phyloP scores from a whole-genome alignment of 2,113 vertebrate species.

The Sinocyclocheilus rhinocerous region DNA sequence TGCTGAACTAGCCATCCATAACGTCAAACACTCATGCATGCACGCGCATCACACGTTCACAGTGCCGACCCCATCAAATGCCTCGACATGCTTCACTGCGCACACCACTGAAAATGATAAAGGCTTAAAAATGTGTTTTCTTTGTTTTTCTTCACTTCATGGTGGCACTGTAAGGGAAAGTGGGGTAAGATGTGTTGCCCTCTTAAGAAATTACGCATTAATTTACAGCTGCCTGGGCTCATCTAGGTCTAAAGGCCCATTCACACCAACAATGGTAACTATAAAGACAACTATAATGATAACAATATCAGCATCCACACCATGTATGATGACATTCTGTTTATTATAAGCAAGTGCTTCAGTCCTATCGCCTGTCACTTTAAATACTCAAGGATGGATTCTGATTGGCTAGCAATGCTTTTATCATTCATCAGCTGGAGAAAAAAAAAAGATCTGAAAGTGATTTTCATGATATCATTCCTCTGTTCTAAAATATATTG shows the following conservation, averaged over 20 bases:
- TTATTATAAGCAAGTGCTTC: too few relatives aligned
- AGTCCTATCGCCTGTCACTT: not conserved
- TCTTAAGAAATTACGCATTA: not conserved
- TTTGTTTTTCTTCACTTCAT: not conserved
- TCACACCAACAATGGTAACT: not conserved
- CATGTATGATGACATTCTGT: not conserved
- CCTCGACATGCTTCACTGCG: not conserved
- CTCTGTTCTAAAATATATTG: too few relatives aligned
- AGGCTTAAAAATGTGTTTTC: not conserved
- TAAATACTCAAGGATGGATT: not conserved
- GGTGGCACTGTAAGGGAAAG: not conserved
- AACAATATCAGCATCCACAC: too few relatives aligned
- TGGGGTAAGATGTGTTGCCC: not conserved
- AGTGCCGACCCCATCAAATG: not conserved
- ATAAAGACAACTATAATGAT: not conserved
- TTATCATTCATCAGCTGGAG: too few relatives aligned
- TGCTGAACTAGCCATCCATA: constrained; percentile 34
- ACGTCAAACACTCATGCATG: constrained; percentile 24
- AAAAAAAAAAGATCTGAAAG: too few relatives aligned
- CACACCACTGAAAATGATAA: not conserved
- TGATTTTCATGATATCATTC: too few relatives aligned
- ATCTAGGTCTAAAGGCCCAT: not conserved
- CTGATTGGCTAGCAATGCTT: too few relatives aligned
- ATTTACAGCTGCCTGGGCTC: not conserved
- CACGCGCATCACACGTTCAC: not conserved